phyloP scores from a whole-genome alignment of 2,113 vertebrate species.

The Lycaon pictus region DNA sequence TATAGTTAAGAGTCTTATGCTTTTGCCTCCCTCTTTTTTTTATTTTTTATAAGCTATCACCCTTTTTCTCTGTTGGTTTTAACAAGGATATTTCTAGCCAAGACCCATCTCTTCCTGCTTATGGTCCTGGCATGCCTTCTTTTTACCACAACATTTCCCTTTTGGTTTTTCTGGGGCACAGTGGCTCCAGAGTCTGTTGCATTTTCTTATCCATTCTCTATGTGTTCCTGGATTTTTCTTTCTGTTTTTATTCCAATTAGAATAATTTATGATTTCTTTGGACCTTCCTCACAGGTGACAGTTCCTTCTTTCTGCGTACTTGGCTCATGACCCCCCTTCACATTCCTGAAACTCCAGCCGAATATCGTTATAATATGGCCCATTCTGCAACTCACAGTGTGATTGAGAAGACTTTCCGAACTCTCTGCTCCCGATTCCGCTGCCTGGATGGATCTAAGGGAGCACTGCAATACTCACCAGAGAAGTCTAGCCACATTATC shows the following conservation, averaged over 20 bases:
- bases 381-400: slow-evolving; percentile 94
- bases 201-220: not conserved
- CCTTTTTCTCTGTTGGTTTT: slow-evolving; percentile 15
- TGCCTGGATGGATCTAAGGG: slow-evolving; percentile 96
- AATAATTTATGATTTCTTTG: slow-evolving; percentile 58
- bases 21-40: not conserved
- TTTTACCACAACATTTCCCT: not conserved
- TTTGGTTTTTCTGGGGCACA: not conserved
- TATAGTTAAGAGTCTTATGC: too few relatives aligned
- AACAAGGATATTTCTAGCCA: not conserved
- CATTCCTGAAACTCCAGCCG: slow-evolving; percentile 91
- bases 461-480: slow-evolving; percentile 96
- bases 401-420: slow-evolving; percentile 93
- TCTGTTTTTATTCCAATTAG: not conserved
- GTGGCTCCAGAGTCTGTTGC: not conserved
- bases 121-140: not conserved
- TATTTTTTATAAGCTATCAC: not conserved
- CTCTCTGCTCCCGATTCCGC: slow-evolving; percentile 94
- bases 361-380: slow-evolving; percentile 94
- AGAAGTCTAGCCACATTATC: slow-evolving; percentile 96
- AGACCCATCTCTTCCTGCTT: not conserved
- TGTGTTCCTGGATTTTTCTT: not conserved
- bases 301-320: slow-evolving; percentile 91
- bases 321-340: slow-evolving; percentile 97
- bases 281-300: slow-evolving; percentile 89